These are phyloP conservation scores for Agrotis clavis DNA, from an alignment of 2,888 invertebrate species.

Conservation along the genomic window DNA sequence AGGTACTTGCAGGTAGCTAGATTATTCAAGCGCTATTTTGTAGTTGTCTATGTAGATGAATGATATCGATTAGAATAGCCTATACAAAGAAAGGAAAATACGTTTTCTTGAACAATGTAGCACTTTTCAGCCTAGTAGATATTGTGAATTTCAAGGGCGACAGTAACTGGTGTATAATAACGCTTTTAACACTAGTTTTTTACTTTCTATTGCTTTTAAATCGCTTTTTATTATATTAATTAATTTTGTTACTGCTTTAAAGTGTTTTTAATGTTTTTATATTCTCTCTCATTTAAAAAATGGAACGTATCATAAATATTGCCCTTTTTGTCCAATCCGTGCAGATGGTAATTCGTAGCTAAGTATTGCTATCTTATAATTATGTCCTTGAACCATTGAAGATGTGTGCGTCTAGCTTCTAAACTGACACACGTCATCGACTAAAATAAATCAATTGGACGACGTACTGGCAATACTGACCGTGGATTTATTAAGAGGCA, in stretches of 20 bases:
- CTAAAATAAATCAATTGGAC: constrained; percentile 78
- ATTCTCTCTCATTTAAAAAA: not conserved
- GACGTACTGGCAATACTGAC: constrained; percentile 64
- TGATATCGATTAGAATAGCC: constrained; percentile 13
- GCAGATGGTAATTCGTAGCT: constrained; percentile 50
- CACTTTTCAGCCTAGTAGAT: constrained; percentile 26
- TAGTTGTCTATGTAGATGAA: constrained; percentile 14
- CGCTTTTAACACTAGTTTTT: constrained; percentile 25
- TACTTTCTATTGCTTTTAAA: constrained; percentile 14
- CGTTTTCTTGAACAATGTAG: constrained; percentile 29
- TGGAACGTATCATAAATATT: constrained; percentile 1
- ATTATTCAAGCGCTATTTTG: constrained; percentile 20
- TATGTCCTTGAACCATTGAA: constrained; percentile 68
- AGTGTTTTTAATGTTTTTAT: too few species aligned
- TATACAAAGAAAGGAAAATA: constrained; percentile 10
- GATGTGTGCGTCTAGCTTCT: constrained; percentile 48
- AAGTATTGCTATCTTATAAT: constrained; percentile 50
- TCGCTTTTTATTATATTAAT: not conserved
- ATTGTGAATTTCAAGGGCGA: constrained; percentile 24
- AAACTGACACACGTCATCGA: constrained; percentile 74
- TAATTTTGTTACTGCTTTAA: not conserved
- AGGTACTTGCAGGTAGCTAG: constrained; percentile 46
- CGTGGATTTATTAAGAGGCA: constrained; percentile 67
- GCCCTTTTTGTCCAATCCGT: constrained; percentile 47
- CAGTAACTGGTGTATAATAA: constrained; percentile 10